These are phyloP conservation scores for Antechinus flavipes DNA, from an alignment of 2,113 vertebrate genomes.

Conservation along the genomic window DNA sequence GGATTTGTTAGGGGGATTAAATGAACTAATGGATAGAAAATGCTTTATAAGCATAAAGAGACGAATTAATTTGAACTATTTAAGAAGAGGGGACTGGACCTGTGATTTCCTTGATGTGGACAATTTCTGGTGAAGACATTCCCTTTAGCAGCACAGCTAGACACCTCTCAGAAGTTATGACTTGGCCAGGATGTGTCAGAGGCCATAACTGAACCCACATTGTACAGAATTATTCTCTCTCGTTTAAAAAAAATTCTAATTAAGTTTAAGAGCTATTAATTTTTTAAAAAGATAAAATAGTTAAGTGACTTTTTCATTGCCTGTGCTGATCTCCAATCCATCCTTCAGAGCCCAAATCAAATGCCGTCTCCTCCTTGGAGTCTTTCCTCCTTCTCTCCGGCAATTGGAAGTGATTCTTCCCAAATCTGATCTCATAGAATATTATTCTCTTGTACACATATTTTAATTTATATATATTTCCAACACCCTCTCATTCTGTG, in stretches of 20 bases:
- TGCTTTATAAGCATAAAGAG: not conserved
- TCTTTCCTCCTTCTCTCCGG: not conserved
- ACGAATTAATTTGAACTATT: not conserved
- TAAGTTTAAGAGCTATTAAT: not conserved
- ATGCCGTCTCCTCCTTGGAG: not conserved
- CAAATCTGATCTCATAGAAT: not conserved
- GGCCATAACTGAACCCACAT: not conserved
- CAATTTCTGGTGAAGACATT: not conserved
- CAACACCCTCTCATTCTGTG: too few species aligned
- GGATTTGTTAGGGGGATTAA: not conserved
- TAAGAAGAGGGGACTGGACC: not conserved
- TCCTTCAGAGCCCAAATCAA: not conserved
- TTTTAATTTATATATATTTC: not conserved
- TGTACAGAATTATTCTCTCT: not conserved
- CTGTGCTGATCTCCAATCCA: not conserved
- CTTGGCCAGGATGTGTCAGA: not conserved
- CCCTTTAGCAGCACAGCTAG: not conserved
- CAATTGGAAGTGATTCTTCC: not conserved
- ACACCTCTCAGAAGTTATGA: not conserved
- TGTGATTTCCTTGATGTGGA: not conserved
- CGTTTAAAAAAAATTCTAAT: not conserved
- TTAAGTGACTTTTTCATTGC: not conserved
- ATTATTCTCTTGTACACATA: not conserved
- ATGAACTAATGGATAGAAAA: not conserved
- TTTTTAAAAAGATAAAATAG: not conserved